Evolutionary conservation across 2,113 vertebrate species (phyloP), one percentile per base, ranked within the genome.

Genomic region (Austrofundulus limnaeus): DNA sequence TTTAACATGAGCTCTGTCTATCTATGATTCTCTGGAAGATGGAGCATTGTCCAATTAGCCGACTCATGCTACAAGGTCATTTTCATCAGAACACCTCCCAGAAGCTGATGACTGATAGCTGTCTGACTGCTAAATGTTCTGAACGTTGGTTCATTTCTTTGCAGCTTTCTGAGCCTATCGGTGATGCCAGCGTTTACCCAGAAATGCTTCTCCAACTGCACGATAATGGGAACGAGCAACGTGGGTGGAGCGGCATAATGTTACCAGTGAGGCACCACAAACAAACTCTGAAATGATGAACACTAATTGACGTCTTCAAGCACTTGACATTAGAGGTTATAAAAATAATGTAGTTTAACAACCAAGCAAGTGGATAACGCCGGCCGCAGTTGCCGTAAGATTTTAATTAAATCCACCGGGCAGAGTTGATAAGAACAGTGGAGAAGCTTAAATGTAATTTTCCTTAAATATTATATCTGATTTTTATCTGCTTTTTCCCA

Each of bases 401-500:
- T 67, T 80, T 84, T 87, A 82, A 81, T 80, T 85, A 62, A 83
- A 89, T 65, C 55, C 47, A 45, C 42, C 57, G 55, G 45, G 41
- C 72, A 57, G 20, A 51, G 64, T 55, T 56, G 67, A 68, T 82
- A 60, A 72, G 51, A 78, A 58, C 49, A 47, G 39, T 19, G 9
- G 66, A 34, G 47, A 61, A 65, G 50, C 55, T 77, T 55, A 28
- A 73, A 70, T 61, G 1, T n/a, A 61, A 16, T 51, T 64, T 80
- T 75, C 57, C 64, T 85, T 51, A 68, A 72, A 77, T 64, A 71
- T 61, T 79, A 53, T 24, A 39, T 66, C 31, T 63, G 67, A 75
- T 81, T 74, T 72, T 34, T 64, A 76, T 81, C 71, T 9, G 14
- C 15, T 57, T 61, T 53, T 49, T 58, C 43, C 10, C n/a, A n/a